phyloP scores from a whole-genome alignment of 2,888 invertebrate species.

The Cheiracanthium punctorium region DNA sequence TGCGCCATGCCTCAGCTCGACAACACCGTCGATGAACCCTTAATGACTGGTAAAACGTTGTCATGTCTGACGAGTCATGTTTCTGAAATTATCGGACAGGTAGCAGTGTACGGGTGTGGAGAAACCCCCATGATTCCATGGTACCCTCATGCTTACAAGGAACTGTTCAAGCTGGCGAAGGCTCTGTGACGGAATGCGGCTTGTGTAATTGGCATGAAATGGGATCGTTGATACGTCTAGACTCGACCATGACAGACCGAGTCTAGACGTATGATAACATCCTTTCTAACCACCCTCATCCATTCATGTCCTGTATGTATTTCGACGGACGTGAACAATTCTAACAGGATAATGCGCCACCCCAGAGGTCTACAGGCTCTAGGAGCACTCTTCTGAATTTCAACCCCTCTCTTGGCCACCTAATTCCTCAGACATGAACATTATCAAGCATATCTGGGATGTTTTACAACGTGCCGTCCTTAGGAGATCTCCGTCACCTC shows the following conservation, averaged over 20 bases:
- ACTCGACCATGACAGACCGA: background rate
- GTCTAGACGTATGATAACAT: background rate
- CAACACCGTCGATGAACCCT: background rate
- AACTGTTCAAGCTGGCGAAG: background rate
- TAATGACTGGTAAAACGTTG: background rate
- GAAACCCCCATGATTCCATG: slow-evolving; percentile 2
- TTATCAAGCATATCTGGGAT: background rate
- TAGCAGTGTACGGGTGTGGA: background rate
- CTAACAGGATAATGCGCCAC: background rate
- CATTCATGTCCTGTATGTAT: background rate
- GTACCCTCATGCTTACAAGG: background rate
- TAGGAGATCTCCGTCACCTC: background rate
- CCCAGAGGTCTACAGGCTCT: background rate
- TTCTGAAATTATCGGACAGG: background rate
- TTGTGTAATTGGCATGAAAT: background rate
- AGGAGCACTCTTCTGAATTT: background rate
- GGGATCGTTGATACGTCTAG: background rate
- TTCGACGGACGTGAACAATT: background rate
- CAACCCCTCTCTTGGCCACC: background rate
- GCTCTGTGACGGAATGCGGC: background rate
- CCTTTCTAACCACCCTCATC: background rate
- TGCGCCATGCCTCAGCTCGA: background rate
- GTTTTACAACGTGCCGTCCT: background rate
- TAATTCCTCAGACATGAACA: background rate
- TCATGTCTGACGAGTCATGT: background rate